Evolutionary conservation across 1,140 invertebrate species (phyloP).

Genomic region (Berghia stephanieae): DNA sequence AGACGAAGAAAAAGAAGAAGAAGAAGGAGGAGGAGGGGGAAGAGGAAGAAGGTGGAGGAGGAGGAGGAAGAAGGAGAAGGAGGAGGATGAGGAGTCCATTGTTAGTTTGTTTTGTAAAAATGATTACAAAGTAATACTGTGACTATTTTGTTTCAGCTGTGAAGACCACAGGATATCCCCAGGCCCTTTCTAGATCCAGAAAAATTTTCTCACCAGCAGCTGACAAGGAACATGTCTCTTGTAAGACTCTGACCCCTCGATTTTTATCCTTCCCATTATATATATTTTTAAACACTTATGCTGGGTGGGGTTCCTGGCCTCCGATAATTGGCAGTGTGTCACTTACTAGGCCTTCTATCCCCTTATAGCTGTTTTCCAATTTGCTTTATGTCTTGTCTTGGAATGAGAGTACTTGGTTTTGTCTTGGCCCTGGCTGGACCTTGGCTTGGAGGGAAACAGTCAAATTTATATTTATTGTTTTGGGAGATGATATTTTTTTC

Average conservation of each 20-base stretch:
- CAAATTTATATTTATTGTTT: no score
- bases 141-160: constrained; percentile 43
- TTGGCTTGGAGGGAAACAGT: no score
- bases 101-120: background rate
- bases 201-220: background rate
- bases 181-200: constrained; percentile 28
- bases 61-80: no score
- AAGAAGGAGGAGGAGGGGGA: no score
- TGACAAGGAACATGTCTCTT: background rate
- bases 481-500: no score
- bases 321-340: background rate
- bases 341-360: no score
- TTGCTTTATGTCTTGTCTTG: no score
- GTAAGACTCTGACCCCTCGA: background rate
- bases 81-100: constrained; percentile 5
- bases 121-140: background rate
- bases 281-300: background rate
- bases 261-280: background rate
- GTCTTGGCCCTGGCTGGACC: no score
- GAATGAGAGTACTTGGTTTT: no score
- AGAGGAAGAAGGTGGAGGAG: no score
- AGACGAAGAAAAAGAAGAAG: no score
- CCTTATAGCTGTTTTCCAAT: no score
- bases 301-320: constrained; percentile 31
- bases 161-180: constrained; percentile 37